A percentile compares a stretch with the other conserved stretches of the same genome.
These are phyloP conservation scores for Falco concolor DNA, from an alignment of 2,797 vertebrate genomes.

Conservation along the genomic window DNA sequence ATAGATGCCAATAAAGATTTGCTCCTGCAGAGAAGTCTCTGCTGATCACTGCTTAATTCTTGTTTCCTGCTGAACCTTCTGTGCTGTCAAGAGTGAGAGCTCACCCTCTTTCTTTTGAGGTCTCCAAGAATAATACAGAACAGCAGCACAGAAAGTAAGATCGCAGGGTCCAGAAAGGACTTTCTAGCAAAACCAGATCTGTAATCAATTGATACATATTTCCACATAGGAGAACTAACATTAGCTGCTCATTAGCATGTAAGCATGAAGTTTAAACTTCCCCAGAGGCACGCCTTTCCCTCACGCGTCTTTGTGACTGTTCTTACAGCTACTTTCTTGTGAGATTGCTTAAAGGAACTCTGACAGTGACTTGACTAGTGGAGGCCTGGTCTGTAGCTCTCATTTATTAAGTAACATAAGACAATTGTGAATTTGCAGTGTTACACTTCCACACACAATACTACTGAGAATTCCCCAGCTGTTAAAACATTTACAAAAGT, in stretches of 20 bases:
- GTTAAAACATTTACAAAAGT: neutral
- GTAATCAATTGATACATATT: neutral
- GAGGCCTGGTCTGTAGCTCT: neutral
- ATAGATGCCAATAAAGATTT: constrained; percentile 29
- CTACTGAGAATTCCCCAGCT: neutral
- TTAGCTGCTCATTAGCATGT: neutral
- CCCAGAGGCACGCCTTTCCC: neutral
- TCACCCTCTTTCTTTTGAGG: neutral
- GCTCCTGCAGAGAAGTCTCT: constrained; percentile 1
- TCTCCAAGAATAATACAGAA: neutral
- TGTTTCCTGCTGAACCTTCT: constrained; percentile 16
- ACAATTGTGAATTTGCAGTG: neutral
- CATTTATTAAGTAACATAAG: neutral
- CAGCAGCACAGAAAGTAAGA: neutral
- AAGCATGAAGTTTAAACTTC: neutral
- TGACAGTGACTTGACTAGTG: neutral
- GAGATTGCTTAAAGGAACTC: neutral
- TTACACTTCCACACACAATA: neutral
- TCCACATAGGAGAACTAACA: neutral
- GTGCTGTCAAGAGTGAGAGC: neutral
- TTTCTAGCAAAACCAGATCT: neutral
- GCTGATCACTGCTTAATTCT: constrained; percentile 16
- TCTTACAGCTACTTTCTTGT: neutral
- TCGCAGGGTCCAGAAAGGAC: neutral
- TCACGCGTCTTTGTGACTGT: neutral